A percentile compares a stretch with the other conserved stretches of the same genome.
Evolutionary conservation across 2,888 invertebrate species (phyloP).

Genomic region (Cerastoderma edule): DNA sequence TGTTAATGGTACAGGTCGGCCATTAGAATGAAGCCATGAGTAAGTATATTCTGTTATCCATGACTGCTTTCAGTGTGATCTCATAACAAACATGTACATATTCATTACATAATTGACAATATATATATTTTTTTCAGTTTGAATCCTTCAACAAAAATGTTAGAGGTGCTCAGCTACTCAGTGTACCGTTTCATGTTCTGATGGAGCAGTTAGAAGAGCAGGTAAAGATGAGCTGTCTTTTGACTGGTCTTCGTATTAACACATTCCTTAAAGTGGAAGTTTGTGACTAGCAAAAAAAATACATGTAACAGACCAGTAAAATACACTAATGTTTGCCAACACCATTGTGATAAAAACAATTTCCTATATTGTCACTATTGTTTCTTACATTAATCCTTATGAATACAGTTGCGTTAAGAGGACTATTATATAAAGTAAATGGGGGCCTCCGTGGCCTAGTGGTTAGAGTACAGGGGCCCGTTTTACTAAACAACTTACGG

Average conservation of each 20-base stretch:
- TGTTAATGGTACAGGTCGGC: background rate
- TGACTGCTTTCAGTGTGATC: background rate
- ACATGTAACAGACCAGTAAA: background rate
- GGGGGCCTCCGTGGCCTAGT: too few relatives aligned
- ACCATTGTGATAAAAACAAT: background rate
- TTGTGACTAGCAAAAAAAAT: background rate
- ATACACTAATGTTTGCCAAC: background rate
- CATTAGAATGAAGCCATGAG: background rate
- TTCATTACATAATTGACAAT: background rate
- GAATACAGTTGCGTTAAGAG: too few relatives aligned
- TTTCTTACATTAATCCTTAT: background rate
- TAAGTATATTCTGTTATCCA: background rate
- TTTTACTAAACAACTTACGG: too few relatives aligned
- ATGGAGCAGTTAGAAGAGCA: conserved; percentile 74
- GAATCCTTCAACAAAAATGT: conserved; percentile 49
- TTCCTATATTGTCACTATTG: background rate
- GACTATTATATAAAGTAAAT: too few relatives aligned
- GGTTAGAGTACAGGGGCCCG: too few relatives aligned
- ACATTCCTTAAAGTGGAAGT: background rate
- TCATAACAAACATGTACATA: background rate
- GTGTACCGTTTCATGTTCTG: conserved; percentile 68
- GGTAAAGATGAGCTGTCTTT: conserved; percentile 57
- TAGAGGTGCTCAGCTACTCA: conserved; percentile 66
- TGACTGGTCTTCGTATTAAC: background rate
- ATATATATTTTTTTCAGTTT: conserved; percentile 54